These are phyloP conservation scores for Vanessa atalanta DNA, from an alignment of 1,140 invertebrate species.

Conservation along the genomic window DNA sequence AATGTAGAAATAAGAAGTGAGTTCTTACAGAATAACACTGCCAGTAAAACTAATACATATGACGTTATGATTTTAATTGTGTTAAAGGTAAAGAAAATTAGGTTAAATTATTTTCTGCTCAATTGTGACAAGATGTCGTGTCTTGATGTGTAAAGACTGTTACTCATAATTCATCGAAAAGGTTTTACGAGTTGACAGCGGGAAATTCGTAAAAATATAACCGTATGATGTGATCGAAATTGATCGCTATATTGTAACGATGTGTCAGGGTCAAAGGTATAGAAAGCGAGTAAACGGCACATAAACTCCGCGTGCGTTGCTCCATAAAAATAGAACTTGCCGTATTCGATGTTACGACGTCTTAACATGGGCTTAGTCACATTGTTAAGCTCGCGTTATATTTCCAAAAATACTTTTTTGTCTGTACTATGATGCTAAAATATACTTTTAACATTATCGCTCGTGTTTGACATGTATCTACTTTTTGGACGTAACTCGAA, in stretches of 20 bases:
- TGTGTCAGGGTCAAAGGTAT: conserved; percentile 44
- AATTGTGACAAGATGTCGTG: background rate
- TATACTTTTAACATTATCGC: too few species aligned
- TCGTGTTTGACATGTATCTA: too few species aligned
- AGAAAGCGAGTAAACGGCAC: conserved; percentile 31
- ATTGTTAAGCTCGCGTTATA: too few species aligned
- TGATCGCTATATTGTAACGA: conserved; percentile 40
- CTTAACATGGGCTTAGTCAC: conserved; percentile 6
- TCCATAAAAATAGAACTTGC: conserved; percentile 20
- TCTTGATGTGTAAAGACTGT: background rate
- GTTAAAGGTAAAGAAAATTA: too few species aligned
- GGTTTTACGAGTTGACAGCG: conserved; percentile 40
- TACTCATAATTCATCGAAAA: conserved; percentile 26
- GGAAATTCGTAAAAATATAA: conserved; percentile 29
- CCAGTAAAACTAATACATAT: too few species aligned
- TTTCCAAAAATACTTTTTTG: too few species aligned
- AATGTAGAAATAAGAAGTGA: too few species aligned
- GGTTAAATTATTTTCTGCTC: too few species aligned
- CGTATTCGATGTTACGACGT: conserved; percentile 4
- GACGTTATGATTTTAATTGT: too few species aligned
- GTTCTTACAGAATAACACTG: too few species aligned
- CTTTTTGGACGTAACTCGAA: too few species aligned
- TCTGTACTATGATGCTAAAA: too few species aligned
- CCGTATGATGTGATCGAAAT: conserved; percentile 30
- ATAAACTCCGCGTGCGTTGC: conserved; percentile 29